A percentile compares a stretch with the other conserved stretches of the same genome.
These are phyloP conservation scores for Dendrocopos noguchii DNA, from an alignment of 2,113 vertebrate species.

Conservation along the genomic window DNA sequence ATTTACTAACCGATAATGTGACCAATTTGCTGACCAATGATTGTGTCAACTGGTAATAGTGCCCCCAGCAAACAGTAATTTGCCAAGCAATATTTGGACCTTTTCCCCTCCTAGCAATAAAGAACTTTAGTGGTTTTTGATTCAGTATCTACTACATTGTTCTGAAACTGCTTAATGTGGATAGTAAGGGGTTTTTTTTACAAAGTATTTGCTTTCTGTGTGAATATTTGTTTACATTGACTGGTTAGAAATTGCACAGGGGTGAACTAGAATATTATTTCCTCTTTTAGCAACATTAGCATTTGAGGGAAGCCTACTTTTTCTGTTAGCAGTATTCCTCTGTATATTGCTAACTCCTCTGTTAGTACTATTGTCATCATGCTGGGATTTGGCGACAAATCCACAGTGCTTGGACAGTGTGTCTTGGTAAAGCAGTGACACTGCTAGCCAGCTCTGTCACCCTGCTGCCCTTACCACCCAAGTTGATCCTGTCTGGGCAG, in stretches of 20 bases:
- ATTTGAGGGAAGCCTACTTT: not conserved
- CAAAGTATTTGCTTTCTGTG: slow-evolving; percentile 2
- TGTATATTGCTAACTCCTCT: not conserved
- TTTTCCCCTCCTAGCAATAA: slow-evolving; percentile 61
- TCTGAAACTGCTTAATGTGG: not conserved
- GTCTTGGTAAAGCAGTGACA: not conserved
- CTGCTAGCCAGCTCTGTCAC: slow-evolving; percentile 4
- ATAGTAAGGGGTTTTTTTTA: not conserved
- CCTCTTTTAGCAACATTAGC: not conserved
- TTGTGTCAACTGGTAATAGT: slow-evolving; percentile 77
- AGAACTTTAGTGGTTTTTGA: slow-evolving; percentile 61
- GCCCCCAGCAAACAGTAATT: slow-evolving; percentile 77
- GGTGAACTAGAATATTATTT: not conserved
- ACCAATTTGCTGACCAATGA: slow-evolving; percentile 82
- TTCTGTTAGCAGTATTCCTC: not conserved
- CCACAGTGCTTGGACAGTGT: not conserved
- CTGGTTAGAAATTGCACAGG: not conserved
- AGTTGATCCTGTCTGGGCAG: slow-evolving; percentile 26
- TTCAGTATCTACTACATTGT: slow-evolving; percentile 50
- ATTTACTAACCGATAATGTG: slow-evolving; percentile 83
- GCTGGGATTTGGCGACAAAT: slow-evolving; percentile 20
- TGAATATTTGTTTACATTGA: not conserved
- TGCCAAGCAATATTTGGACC: slow-evolving; percentile 77
- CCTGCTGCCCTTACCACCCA: slow-evolving; percentile 65
- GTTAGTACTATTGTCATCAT: not conserved